Evolutionary conservation across 2,113 vertebrate species (phyloP).

Genomic region (Copsychus sechellarum): DNA sequence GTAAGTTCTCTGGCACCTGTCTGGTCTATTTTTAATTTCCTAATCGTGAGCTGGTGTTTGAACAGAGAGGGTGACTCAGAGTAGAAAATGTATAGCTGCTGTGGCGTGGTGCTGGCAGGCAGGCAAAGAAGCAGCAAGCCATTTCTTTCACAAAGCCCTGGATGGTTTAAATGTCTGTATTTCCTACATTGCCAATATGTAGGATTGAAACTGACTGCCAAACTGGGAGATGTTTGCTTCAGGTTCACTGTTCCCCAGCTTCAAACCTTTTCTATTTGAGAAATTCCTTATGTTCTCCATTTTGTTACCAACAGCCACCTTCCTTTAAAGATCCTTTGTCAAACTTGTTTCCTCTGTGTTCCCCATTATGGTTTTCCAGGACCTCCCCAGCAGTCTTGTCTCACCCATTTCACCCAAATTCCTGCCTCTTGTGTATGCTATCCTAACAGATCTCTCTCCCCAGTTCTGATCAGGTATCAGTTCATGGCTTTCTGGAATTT

Average conservation of each 20-base stretch:
- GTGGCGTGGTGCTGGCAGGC: background rate
- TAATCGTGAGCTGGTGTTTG: conserved; percentile 20
- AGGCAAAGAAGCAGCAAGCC: background rate
- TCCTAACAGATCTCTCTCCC: background rate
- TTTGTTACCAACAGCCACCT: background rate
- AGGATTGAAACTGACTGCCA: background rate
- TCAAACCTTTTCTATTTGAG: background rate
- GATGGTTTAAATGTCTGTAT: background rate
- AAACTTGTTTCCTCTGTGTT: background rate
- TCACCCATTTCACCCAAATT: background rate
- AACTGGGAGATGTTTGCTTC: background rate
- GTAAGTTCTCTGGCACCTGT: conserved; percentile 28
- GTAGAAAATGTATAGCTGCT: background rate
- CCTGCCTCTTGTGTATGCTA: background rate
- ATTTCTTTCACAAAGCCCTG: background rate
- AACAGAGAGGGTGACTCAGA: conserved; percentile 32
- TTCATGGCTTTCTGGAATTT: background rate
- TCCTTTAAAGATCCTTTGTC: background rate
- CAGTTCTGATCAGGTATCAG: background rate
- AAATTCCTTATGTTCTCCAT: background rate
- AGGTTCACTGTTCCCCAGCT: rapidly evolving
- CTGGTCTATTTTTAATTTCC: conserved; percentile 60
- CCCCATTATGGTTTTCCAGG: background rate
- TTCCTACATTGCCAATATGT: background rate
- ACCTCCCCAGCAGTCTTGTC: background rate